Base-by-base conservation (phyloP, 2,113 vertebrate genomes). In the Pygoscelis antarcticus region DNA sequence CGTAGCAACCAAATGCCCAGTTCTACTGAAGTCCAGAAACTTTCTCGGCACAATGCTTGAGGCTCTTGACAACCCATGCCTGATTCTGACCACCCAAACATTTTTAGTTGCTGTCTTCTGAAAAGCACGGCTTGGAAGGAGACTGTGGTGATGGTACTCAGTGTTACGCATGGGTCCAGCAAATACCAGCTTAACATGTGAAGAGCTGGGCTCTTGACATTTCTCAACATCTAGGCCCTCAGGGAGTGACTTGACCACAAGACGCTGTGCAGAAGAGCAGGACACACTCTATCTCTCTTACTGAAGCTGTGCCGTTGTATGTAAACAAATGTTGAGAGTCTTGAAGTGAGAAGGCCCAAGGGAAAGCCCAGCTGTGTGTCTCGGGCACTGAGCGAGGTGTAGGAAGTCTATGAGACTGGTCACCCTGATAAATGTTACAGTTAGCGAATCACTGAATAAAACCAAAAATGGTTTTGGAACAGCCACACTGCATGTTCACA, bases 1-100 rank as follows among this genome's bases (percentile, higher is more conserved):
- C 6, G 13, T 16, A 52, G 70, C 23, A 54, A 52, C 6, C 0
- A 0, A 72, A 55, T 2, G 1, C 15, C 29, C 11, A 46, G 23
- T 64, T 80, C n/a, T 13, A 11, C 18, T 29, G 27, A 75, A 32
- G 52, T 44, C 61, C 36, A 88, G 55, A 71, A 79, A 55, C 16
- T 18, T 75, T 29, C 18, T 32, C 7, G 13, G 19, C 16, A 23
- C 16, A 34, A 22, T 25, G 8, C 36, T 19, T 66, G 25, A 70
- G 30, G 29, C 4, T 82, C 30, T 36, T 75, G 42, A 54, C 9
- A 75, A 76, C 29, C 29, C 4, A 1, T 57, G 7, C 14, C 40
- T 58, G 46, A 79, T 62, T 79, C 47, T 62, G 42, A 65, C 22
- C 40, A 32, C 20, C 4, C 17, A 42, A 18, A 25, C 3, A 42